A percentile compares a stretch with the other conserved stretches of the same genome.
These are phyloP conservation scores for Plagodis pulveraria DNA, from an alignment of 2,888 invertebrate species.

Conservation along the genomic window DNA sequence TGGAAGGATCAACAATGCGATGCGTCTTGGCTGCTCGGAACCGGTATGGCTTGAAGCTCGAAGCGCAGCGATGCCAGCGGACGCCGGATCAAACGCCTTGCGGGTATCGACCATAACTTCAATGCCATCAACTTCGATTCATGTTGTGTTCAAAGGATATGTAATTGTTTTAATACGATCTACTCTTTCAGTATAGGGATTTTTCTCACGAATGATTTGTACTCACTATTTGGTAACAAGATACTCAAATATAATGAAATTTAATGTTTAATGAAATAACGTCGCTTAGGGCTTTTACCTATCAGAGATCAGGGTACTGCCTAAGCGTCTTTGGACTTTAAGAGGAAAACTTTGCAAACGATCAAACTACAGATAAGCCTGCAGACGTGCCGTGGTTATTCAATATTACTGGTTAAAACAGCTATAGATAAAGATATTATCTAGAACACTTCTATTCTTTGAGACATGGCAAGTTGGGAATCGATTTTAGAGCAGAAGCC, in stretches of 20 bases:
- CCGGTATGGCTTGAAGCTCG: conserved; percentile 62
- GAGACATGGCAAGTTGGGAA: conserved; percentile 7
- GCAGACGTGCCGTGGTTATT: conserved; percentile 24
- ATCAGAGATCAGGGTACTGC: conserved; percentile 19
- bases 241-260: no score
- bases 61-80: conserved; percentile 40
- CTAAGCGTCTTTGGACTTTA: conserved; percentile 30
- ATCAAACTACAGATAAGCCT: conserved; percentile 22
- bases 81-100: conserved; percentile 65
- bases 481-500: conserved; percentile 10
- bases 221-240: no score
- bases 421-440: conserved; percentile 8
- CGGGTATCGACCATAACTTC: conserved; percentile 67
- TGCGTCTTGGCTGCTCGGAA: conserved; percentile 69
- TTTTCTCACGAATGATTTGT: no score
- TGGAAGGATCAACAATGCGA: conserved; percentile 76
- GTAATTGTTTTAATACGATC: no score
- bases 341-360: conserved; percentile 32
- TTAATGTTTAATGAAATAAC: not conserved
- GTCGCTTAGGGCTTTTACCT: conserved; percentile 7
- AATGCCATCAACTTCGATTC: conserved; percentile 50
- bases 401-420: conserved; percentile 16
- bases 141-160: conserved; percentile 1
- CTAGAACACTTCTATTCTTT: conserved; percentile 1
- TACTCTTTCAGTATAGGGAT: no score